These are phyloP conservation scores for Calidris pugnax DNA, from an alignment of 2,113 vertebrate genomes.

Conservation along the genomic window DNA sequence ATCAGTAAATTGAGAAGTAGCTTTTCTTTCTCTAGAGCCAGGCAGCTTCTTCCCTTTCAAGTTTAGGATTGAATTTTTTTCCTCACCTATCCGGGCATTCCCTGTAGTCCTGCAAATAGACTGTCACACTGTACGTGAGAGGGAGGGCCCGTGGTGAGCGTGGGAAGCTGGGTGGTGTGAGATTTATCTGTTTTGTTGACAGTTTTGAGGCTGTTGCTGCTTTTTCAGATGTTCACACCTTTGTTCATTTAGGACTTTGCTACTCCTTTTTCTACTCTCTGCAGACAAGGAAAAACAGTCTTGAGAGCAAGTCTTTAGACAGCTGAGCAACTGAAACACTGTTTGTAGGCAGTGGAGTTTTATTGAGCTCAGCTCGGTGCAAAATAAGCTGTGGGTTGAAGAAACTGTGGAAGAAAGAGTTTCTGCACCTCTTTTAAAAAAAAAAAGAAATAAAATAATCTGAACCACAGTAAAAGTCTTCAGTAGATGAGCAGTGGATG, in stretches of 20 bases:
- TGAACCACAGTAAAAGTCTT: background rate
- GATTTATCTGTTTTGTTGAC: slow-evolving; percentile 25
- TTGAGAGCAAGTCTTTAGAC: background rate
- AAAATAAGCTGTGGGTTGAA: background rate
- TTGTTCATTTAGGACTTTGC: background rate
- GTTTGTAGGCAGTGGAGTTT: background rate
- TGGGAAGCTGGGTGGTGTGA: background rate
- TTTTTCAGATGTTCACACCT: background rate
- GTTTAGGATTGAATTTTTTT: background rate
- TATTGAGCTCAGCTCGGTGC: background rate
- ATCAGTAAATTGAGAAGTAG: slow-evolving; percentile 28
- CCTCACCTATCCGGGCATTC: background rate
- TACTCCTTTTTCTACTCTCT: background rate
- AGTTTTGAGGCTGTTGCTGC: background rate
- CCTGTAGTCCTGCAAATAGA: slow-evolving; percentile 28
- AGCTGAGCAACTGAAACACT: background rate
- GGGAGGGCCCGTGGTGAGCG: accelerated
- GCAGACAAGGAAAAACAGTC: background rate
- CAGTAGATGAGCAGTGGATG: background rate
- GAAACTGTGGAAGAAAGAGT: background rate
- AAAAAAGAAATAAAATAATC: background rate
- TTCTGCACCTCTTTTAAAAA: background rate
- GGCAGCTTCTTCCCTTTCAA: background rate
- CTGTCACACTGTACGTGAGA: background rate
- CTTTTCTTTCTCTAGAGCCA: background rate